These are phyloP conservation scores for Anagrus nilaparvatae DNA, from an alignment of 1,140 invertebrate genomes.

Conservation along the genomic window DNA sequence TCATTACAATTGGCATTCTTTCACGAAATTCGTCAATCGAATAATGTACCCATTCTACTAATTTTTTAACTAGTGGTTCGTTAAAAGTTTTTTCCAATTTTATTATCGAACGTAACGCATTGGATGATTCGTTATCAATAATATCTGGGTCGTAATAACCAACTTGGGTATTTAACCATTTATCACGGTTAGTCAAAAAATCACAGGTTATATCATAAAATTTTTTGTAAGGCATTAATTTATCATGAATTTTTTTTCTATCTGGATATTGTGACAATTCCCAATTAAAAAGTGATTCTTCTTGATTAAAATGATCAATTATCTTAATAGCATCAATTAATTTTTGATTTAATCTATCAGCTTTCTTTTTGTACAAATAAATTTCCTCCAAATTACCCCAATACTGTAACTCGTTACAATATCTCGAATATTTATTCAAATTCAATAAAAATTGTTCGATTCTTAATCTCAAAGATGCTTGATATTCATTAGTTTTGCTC, in stretches of 20 bases:
- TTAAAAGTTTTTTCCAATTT: constrained; percentile 84
- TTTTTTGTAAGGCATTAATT: constrained; percentile 73
- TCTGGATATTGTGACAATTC: constrained; percentile 82
- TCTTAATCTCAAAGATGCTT: constrained; percentile 62
- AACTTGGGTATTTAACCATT: constrained; percentile 76
- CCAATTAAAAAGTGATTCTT: constrained; percentile 85
- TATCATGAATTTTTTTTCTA: constrained; percentile 61
- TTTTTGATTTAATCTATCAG: constrained; percentile 58
- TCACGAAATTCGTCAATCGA: constrained; percentile 85
- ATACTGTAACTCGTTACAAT: constrained; percentile 77
- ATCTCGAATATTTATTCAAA: constrained; percentile 65
- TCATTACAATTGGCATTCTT: constrained; percentile 82
- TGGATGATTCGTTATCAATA: constrained; percentile 74
- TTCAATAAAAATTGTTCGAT: constrained; percentile 70
- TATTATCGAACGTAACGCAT: constrained; percentile 70
- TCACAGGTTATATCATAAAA: constrained; percentile 81
- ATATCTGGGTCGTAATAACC: constrained; percentile 78
- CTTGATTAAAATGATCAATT: constrained; percentile 85
- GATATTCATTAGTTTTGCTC: constrained; percentile 77
- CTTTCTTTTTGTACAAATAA: constrained; percentile 73
- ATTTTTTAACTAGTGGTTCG: constrained; percentile 50
- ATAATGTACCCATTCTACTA: constrained; percentile 53
- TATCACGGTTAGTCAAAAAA: constrained; percentile 72
- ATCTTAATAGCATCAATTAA: constrained; percentile 60
- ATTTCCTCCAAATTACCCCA: constrained; percentile 84